Evolutionary conservation across 2,113 vertebrate genomes (phyloP).

Genomic region (Gulo gulo): DNA sequence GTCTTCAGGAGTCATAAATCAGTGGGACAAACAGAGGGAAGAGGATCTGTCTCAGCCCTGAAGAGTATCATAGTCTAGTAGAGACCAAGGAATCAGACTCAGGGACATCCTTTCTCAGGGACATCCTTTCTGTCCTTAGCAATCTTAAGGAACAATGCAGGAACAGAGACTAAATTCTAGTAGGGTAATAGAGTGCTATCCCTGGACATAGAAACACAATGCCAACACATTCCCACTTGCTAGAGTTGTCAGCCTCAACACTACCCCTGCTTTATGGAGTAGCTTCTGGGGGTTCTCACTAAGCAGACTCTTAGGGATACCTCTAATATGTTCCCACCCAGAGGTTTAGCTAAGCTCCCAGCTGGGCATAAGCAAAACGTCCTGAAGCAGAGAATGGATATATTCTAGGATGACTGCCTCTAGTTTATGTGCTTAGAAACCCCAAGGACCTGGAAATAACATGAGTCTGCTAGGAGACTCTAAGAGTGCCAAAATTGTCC

Average conservation of each 20-base stretch:
- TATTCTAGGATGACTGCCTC: fast-evolving
- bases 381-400: neutral
- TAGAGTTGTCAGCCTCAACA: neutral
- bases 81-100: neutral
- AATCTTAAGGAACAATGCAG: neutral
- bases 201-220: neutral
- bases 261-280: neutral
- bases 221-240: neutral
- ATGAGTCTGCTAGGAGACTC: neutral
- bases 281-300: neutral
- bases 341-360: neutral
- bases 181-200: too few relatives aligned
- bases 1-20: neutral
- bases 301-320: neutral
- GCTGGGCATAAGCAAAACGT: too few relatives aligned
- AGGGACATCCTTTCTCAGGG: neutral
- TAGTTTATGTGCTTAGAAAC: neutral
- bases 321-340: neutral
- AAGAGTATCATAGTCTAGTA: neutral
- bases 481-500: neutral
- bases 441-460: neutral
- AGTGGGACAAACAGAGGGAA: neutral
- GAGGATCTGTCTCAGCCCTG: neutral
- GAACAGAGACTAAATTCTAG: neutral
- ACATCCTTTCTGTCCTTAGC: neutral